A percentile compares a stretch with the other conserved stretches of the same genome.
phyloP scores from a whole-genome alignment of 1,140 invertebrate genomes.

The Drosophila pseudoobscura region DNA sequence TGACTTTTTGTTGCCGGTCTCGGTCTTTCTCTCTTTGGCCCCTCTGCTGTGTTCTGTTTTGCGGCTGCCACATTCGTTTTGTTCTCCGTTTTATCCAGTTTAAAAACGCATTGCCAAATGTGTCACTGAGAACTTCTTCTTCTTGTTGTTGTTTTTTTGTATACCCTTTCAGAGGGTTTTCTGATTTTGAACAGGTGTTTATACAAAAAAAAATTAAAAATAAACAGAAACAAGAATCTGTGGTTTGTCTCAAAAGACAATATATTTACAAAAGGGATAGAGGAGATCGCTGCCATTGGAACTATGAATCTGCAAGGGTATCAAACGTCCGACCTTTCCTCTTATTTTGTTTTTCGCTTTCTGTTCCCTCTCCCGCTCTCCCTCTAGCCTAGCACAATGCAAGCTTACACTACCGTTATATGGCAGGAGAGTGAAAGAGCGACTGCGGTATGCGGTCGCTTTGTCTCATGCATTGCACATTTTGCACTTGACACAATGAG shows the following conservation, averaged over 20 bases:
- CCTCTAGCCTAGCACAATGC: constrained; percentile 55
- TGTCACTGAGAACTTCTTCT: constrained; percentile 70
- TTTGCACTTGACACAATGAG: constrained; percentile 69
- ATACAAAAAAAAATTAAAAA: too few species aligned
- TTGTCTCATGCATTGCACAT: constrained; percentile 76
- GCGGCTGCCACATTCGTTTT: constrained; percentile 80
- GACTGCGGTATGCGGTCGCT: constrained; percentile 49
- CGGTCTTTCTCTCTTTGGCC: neutral
- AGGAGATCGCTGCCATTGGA: too few species aligned
- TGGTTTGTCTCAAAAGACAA: too few species aligned
- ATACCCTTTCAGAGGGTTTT: neutral
- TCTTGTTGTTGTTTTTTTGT: constrained; percentile 37
- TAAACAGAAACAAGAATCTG: too few species aligned
- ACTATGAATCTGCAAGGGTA: too few species aligned
- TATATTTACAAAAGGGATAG: too few species aligned
- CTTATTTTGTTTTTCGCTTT: too few species aligned
- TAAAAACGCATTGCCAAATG: constrained; percentile 81
- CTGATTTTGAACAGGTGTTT: too few species aligned
- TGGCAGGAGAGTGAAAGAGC: neutral
- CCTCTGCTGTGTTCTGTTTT: constrained; percentile 53
- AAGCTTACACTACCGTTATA: constrained; percentile 23
- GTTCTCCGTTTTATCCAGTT: constrained; percentile 63
- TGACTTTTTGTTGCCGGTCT: constrained; percentile 48
- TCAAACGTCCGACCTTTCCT: neutral
- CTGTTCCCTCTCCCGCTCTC: constrained; percentile 18